Evolutionary conservation across 2,113 vertebrate species (phyloP), one percentile per base, ranked within the genome.

Genomic region (Heterotilapia buettikoferi): DNA sequence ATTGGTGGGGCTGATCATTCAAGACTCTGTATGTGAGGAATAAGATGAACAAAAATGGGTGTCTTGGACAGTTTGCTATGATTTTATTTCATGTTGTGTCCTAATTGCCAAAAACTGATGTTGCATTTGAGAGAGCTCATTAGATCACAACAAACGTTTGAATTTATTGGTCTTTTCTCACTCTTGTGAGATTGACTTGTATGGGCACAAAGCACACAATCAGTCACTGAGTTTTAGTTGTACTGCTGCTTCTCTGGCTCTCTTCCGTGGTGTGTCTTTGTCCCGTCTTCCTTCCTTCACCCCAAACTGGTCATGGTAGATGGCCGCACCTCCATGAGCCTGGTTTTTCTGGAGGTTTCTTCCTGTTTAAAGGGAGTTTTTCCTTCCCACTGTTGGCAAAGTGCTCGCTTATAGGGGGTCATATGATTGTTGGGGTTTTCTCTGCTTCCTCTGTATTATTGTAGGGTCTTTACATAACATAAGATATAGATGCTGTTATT

Each of bases 241-340:
- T 14, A 40, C 63, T 38, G 61, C 61, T 66, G 18, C 61, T n/a
- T 36, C 31, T 66, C 10, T 36, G 18, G 31, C 61, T 66, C 31
- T 66, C 31, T 36, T 66, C 61, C 61, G n/a, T n/a, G 31, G 61
- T n/a, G 31, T 7, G 31, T 63, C 9, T 2, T 63, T 36, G 18
- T 36, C 59, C 59, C 6, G 9, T 63, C 16, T 63, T 63, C 6
- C 59, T 63, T 63, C 59, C 29, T 19, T 63, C 59, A 63, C 29
- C 59, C 59, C 59, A 63, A 33, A 16, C 29, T 63, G 29, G 59
- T 4, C 59, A 36, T 19, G 31, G 18, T 11, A 36, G 59, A 36
- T 36, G 18, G 31, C 18, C 1, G 2, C 31, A 4, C 9, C 31
- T 63, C 9, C 31, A 1, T 0, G 9, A 36, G 31, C 61, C 18